phyloP scores from a whole-genome alignment of 2,113 vertebrate species.

The Ginglymostoma cirratum region DNA sequence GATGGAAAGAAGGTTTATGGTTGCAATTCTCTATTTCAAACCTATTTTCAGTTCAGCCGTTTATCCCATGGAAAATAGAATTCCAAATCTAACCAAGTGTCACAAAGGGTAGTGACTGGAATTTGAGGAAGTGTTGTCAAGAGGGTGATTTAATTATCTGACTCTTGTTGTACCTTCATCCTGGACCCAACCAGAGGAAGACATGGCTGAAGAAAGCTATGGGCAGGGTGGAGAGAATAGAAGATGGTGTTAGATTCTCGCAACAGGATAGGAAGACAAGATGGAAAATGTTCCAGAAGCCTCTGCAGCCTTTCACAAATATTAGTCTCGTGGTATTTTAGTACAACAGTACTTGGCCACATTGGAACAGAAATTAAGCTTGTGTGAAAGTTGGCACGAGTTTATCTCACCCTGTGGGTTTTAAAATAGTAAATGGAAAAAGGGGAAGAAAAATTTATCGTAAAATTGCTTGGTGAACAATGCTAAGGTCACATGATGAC shows the following conservation, averaged over 20 bases:
- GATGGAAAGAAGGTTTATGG: neutral
- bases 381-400: neutral
- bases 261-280: neutral
- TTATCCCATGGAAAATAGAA: neutral
- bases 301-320: neutral
- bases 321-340: neutral
- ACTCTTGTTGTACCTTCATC: neutral
- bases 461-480: neutral
- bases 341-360: neutral
- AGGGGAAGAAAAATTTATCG: neutral
- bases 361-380: neutral
- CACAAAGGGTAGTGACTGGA: neutral
- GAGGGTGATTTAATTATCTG: neutral
- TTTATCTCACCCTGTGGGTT: too few relatives aligned
- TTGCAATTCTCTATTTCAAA: neutral
- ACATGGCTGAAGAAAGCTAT: neutral
- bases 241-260: neutral
- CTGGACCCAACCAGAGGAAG: neutral
- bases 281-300: neutral
- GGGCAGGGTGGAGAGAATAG: neutral
- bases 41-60: neutral
- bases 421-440: neutral
- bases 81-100: neutral
- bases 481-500: neutral
- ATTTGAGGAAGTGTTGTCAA: neutral